A percentile compares a stretch with the other conserved stretches of the same genome.
Evolutionary conservation across 2,888 invertebrate genomes (phyloP).

Genomic region (Eubasilissa splendida): DNA sequence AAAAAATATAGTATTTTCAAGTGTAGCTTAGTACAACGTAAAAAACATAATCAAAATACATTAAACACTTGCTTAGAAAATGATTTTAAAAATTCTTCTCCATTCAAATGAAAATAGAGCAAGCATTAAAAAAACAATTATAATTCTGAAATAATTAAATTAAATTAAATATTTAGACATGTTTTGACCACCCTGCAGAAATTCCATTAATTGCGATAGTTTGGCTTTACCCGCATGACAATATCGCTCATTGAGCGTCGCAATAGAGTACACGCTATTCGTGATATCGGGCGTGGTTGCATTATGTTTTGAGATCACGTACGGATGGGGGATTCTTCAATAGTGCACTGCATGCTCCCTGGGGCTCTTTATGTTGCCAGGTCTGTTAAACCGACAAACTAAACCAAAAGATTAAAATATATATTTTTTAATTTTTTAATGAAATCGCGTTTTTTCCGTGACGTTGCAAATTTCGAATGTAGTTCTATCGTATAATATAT

Average conservation of each 20-base stretch:
- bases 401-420: too few relatives aligned
- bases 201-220: conserved; percentile 1
- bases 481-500: too few relatives aligned
- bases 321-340: neutral
- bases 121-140: neutral
- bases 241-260: neutral
- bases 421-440: too few relatives aligned
- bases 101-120: too few relatives aligned
- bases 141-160: neutral
- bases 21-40: too few relatives aligned
- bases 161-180: conserved; percentile 1
- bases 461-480: too few relatives aligned
- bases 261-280: conserved; percentile 1
- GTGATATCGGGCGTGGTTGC: conserved; percentile 5
- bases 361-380: neutral
- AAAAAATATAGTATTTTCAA: too few relatives aligned
- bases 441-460: too few relatives aligned
- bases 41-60: too few relatives aligned
- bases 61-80: too few relatives aligned
- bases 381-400: too few relatives aligned
- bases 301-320: conserved; percentile 21
- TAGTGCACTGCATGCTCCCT: neutral
- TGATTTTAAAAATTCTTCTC: too few relatives aligned
- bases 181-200: neutral
- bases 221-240: neutral